These are phyloP conservation scores for Discoglossus pictus DNA, from an alignment of 2,797 vertebrate species.

Conservation along the genomic window DNA sequence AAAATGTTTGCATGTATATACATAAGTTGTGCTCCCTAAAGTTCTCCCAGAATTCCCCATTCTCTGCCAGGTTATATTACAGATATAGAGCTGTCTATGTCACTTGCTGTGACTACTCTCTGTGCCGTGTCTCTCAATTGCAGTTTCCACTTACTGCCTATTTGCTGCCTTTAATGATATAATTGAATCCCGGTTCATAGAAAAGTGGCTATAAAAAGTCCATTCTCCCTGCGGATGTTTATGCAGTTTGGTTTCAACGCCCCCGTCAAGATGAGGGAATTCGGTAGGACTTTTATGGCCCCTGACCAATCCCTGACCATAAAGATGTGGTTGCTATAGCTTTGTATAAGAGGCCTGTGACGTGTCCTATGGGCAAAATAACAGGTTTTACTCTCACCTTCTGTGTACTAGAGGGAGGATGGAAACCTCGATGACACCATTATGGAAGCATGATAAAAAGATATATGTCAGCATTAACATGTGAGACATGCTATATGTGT, in stretches of 20 bases:
- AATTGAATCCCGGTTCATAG: slow-evolving; percentile 19
- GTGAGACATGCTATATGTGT: too few species aligned
- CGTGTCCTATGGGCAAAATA: not conserved
- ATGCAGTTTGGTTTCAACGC: slow-evolving; percentile 22
- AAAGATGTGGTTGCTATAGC: slow-evolving; percentile 43
- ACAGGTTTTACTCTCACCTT: not conserved
- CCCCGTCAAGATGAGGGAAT: slow-evolving; percentile 26
- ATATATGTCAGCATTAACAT: too few species aligned
- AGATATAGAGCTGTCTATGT: not conserved
- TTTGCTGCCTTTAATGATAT: slow-evolving; percentile 40
- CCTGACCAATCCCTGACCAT: slow-evolving; percentile 22
- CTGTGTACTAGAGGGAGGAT: not conserved
- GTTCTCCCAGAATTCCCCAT: too few species aligned
- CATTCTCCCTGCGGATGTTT: slow-evolving; percentile 38
- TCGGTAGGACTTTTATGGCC: slow-evolving; percentile 31
- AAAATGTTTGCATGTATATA: too few species aligned
- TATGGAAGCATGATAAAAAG: not conserved
- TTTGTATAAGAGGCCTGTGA: slow-evolving; percentile 24
- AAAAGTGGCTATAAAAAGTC: slow-evolving; percentile 39
- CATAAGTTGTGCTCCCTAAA: too few species aligned
- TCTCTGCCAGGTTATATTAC: not conserved
- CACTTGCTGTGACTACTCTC: too few species aligned
- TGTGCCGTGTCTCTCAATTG: not conserved
- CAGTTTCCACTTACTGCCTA: slow-evolving; percentile 23
- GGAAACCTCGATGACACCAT: not conserved